Evolutionary conservation across 2,888 invertebrate species (phyloP), one percentile per base, ranked within the genome.

Genomic region (Gari tellinella): DNA sequence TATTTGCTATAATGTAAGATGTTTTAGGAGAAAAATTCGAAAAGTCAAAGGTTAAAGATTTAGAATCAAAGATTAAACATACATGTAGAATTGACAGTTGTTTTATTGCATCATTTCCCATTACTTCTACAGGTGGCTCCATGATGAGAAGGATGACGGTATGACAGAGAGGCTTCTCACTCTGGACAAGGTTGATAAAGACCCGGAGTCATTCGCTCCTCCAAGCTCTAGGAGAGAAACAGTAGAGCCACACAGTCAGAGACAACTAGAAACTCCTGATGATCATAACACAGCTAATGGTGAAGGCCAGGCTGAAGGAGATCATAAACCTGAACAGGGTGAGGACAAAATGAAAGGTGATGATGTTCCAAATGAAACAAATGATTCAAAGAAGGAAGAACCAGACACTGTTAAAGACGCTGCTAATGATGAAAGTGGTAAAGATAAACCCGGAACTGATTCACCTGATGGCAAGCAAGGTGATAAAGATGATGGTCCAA

Each of bases 101-200:
- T 7, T 10, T 31, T 31, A 31, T 31, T 4, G 10, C 31, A 31
- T 31, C 31, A 31, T 31, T 31, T 31, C 31, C 4, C 31, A 31
- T 31, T 25, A 17, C 55, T 53, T 17, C 48, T 45, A 14, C 76
- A 84, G 84, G 19, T 82, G 80, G 80, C 64, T 86, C 23, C 74
- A 86, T 60, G 86, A 85, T 60, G 87, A 84, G 41, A 80, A 86
- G 40, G 87, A 83, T 57, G 84, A 84, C 64, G 78, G 80, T 14
- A 49, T 74, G 10, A 83, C 81, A 21, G 88, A 88, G 61, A 67
- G 86, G 31, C 76, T 85, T 45, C 69, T 88, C n/a, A 63, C 79
- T 7, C 70, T 88, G 58, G 80, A 84, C 19, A 56, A 65, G 37
- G 62, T 83, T n/a, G 69, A 81, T 38, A 60, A 38, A 19, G 48